Evolutionary conservation across 2,888 invertebrate species (phyloP), one percentile per base, ranked within the genome.

Genomic region (Muschampia plurimacula): DNA sequence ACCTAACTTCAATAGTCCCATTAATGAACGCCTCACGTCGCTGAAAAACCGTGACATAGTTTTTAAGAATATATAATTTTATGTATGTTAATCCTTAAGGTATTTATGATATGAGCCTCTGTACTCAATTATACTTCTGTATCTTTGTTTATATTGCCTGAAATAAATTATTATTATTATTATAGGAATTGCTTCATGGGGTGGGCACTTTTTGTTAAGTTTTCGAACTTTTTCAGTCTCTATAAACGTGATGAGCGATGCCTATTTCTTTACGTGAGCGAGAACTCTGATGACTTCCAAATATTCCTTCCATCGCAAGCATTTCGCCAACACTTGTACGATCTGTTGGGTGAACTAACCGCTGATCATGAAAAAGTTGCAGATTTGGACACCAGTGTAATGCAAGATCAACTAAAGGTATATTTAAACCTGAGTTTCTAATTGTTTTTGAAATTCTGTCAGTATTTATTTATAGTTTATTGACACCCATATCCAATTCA

Each of bases 251-350:
- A 99, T 89, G 98, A 99, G 84, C 95, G 99, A 22, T 99, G 99
- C 78, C 95, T 99, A 12, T 99, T 99, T 89, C 95, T 99, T 0
- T 99, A 99, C 89, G 99, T 99, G 49, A 98, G 98, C 88, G 98
- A 99, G 89, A 99, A 99, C 89, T 99, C 99, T 0, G 99, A 99
- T 84, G 99, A 99, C 92, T 99, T 99, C 94, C 99, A 99, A 96
- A 98, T 99, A 92, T 99, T 97, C 90, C 97, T 99, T 81, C 99
- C 99, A 1, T 99, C 99, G 1, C 96, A 97, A 77, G 95, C 96
- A 62, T 98, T 97, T 86, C 95, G 98, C 74, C 96, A 98, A 85
- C 95, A 97, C 74, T 97, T 99, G 82, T 97, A 98, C 87, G 97
- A 98, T 80, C 93, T 98, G 62, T 96, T 99, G 69, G 95, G 97